Evolutionary conservation across 2,888 invertebrate genomes (phyloP).

Genomic region (Meghimatium bilineatum): DNA sequence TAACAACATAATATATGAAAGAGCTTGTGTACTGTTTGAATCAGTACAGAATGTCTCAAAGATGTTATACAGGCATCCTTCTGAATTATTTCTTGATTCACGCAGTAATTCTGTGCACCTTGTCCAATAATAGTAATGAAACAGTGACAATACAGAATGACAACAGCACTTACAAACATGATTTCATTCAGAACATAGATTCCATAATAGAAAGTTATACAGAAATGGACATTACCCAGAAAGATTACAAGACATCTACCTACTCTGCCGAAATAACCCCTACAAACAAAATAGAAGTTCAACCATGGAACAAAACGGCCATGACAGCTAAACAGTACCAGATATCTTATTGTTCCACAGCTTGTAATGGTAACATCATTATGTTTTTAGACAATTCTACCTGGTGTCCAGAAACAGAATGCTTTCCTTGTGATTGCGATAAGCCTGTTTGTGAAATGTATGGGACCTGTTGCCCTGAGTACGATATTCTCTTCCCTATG

Average conservation of each 20-base stretch:
- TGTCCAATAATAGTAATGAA: neutral
- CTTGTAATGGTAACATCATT: neutral
- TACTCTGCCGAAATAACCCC: neutral
- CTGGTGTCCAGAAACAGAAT: neutral
- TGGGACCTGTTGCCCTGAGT: constrained; percentile 35
- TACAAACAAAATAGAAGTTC: neutral
- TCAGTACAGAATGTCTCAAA: neutral
- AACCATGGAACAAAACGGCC: neutral
- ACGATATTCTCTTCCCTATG: too few relatives aligned
- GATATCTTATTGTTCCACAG: neutral
- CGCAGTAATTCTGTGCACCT: neutral
- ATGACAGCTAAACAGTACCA: neutral
- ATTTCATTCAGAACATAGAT: neutral
- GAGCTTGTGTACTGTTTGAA: neutral
- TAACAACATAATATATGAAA: neutral
- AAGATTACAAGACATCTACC: neutral
- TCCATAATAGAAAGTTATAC: too few relatives aligned
- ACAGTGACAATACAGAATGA: neutral
- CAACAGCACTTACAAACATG: neutral
- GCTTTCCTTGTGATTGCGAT: constrained; percentile 20
- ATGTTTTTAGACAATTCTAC: neutral
- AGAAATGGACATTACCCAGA: neutral
- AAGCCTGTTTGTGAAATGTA: constrained; percentile 26
- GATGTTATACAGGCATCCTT: neutral
- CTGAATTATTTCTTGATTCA: neutral